Base-by-base conservation (phyloP, 2,888 invertebrate species). In the Sylvicola cinctus region DNA sequence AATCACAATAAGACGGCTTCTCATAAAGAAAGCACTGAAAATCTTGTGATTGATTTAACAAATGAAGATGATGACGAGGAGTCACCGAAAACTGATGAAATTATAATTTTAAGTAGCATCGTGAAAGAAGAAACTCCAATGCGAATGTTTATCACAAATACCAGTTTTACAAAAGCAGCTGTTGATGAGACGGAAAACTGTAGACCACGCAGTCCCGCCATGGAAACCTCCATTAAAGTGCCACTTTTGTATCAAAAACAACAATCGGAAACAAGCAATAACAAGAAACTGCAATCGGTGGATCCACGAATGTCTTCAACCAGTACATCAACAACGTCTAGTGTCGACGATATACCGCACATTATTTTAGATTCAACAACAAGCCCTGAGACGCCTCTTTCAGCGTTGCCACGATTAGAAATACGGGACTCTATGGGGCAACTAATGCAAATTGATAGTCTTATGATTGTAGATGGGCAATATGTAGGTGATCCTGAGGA, bases 401-500 rank as follows among this genome's bases (percentile, higher is more conserved):
- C 36, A 3, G 39, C 41, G 26, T 36, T 36, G 28, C 80, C 81
- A 0, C 62, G 76, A 34, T 55, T 80, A 1, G 77, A 79, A 52
- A 70, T 80, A 8, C 76, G 76, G 48, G 71, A 76, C 42, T 74
- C 68, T 33, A 69, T 70, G 27, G 77, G 75, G 0, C 70, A 74
- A 40, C 51, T 75, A 8, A 63, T 75, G 51, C 65, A 69, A 45
- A 54, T 68, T 32, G 69, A 70, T 44, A 69, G 69, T 42, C 49
- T 70, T 2, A 66, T 63, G 60, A 58, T 70, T 27, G 54, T 67
- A 13, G 53, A 58, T 44, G 55, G 58, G 2, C 50, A 55, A 43
- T 54, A 58, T 37, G 54, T 58, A 27, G 59, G 59, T 7, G 60
- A 60, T 43, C 55, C 54, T 4, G 58, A 57, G 32, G 58, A 58